A percentile compares a stretch with the other conserved stretches of the same genome.
Evolutionary conservation across 1,140 invertebrate genomes (phyloP).

Genomic region (Megalonaias nervosa): DNA sequence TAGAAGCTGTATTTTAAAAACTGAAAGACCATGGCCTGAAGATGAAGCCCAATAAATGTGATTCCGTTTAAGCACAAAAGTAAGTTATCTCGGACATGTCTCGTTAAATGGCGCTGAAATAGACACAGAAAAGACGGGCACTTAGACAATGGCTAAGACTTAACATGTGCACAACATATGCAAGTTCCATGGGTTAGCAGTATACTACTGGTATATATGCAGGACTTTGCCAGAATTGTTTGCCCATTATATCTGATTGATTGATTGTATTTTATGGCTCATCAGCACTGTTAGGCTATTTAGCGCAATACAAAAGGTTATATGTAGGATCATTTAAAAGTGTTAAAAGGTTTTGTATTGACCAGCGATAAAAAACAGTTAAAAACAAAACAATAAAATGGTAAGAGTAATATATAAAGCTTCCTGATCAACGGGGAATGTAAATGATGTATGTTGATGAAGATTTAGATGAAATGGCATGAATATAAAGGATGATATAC

Average conservation of each 20-base stretch:
- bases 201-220: slow-evolving; percentile 49
- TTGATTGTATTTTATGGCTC: background rate
- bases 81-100: slow-evolving; percentile 18
- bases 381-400: too few relatives aligned
- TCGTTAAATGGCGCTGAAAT: slow-evolving; percentile 31
- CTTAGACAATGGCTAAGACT: slow-evolving; percentile 49
- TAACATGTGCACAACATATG: slow-evolving; percentile 42
- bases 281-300: slow-evolving; percentile 17
- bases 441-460: too few relatives aligned
- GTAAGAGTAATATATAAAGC: too few relatives aligned
- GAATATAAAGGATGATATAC: slow-evolving; percentile 1
- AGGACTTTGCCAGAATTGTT: slow-evolving; percentile 36
- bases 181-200: slow-evolving; percentile 53
- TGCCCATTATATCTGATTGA: background rate
- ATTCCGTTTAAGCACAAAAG: too few relatives aligned
- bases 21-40: too few relatives aligned
- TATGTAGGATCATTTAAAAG: background rate
- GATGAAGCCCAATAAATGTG: too few relatives aligned
- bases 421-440: too few relatives aligned
- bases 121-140: slow-evolving; percentile 49
- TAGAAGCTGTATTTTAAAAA: too few relatives aligned
- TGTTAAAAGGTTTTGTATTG: too few relatives aligned
- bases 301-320: background rate
- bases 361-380: too few relatives aligned
- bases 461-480: too few relatives aligned